Evolutionary conservation across 2,888 invertebrate species (phyloP).

Genomic region (Drosophila hamatofila): DNA sequence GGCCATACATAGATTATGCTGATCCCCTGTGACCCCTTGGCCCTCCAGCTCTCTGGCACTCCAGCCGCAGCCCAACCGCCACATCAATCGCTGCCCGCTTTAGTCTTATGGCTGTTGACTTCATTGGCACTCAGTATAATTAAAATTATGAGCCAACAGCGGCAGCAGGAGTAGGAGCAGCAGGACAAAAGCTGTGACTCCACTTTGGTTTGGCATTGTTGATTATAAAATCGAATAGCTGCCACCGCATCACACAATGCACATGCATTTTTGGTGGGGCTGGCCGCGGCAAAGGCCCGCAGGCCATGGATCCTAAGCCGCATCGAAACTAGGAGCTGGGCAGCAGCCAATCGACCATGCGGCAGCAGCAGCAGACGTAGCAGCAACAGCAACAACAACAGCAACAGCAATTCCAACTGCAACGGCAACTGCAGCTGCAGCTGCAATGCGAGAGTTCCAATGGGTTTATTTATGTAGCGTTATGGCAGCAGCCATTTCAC

Average conservation of each 20-base stretch:
- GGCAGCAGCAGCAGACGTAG: slow-evolving; percentile 18
- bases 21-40: slow-evolving; percentile 24
- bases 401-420: slow-evolving; percentile 32
- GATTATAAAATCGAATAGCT: slow-evolving; percentile 74
- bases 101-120: slow-evolving; percentile 76
- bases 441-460: slow-evolving; percentile 74
- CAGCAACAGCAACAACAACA: slow-evolving; percentile 20
- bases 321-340: slow-evolving; percentile 23
- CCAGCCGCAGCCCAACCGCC: slow-evolving; percentile 25
- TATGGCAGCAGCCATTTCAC: slow-evolving; percentile 63
- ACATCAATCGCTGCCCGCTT: slow-evolving; percentile 72
- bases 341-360: slow-evolving; percentile 16
- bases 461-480: slow-evolving; percentile 78
- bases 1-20: slow-evolving; percentile 46
- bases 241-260: slow-evolving; percentile 55
- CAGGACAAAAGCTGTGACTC: slow-evolving; percentile 58
- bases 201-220: slow-evolving; percentile 70
- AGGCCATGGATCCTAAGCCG: slow-evolving; percentile 59
- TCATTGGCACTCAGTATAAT: slow-evolving; percentile 82
- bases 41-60: not conserved
- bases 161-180: slow-evolving; percentile 29
- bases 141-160: slow-evolving; percentile 75
- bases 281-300: slow-evolving; percentile 31
- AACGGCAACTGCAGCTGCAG: slow-evolving; percentile 45
- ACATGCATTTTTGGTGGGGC: slow-evolving; percentile 35